phyloP scores from a whole-genome alignment of 2,113 vertebrate species.

The Mixornis gularis region DNA sequence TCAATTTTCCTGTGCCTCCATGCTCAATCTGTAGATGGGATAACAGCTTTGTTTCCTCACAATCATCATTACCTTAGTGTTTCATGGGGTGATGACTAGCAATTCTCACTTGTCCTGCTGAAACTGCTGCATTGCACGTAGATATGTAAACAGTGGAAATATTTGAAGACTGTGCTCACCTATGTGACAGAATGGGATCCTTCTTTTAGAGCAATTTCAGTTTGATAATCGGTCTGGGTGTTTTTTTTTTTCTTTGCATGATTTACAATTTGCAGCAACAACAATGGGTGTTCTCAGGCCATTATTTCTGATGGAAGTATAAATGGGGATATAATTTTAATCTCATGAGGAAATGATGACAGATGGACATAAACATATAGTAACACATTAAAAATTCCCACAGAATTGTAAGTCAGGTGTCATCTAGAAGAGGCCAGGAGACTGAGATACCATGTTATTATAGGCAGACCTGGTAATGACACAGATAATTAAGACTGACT shows the following conservation, averaged over 20 bases:
- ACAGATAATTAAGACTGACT: constrained; percentile 28
- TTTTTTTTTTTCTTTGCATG: neutral
- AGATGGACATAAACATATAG: constrained; percentile 31
- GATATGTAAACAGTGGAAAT: neutral
- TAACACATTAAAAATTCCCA: constrained; percentile 29
- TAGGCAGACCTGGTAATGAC: neutral
- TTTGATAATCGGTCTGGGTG: neutral
- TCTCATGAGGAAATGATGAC: constrained; percentile 48
- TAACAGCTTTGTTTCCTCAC: neutral
- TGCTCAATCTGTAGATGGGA: neutral
- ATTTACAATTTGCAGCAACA: constrained; percentile 34
- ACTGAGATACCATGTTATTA: constrained; percentile 11
- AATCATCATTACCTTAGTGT: neutral
- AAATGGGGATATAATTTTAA: constrained; percentile 39
- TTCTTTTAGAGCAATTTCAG: neutral
- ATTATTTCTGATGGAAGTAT: constrained; percentile 37
- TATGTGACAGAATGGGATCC: neutral
- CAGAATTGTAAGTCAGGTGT: neutral
- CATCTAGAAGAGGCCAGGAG: neutral
- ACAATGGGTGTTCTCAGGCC: constrained; percentile 18
- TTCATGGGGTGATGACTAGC: neutral
- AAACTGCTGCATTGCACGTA: neutral
- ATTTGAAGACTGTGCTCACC: neutral
- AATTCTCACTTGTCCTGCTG: neutral
- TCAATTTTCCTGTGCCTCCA: neutral